Percentiles rank a stretch among this genome's conserved stretches.
phyloP scores from a whole-genome alignment of 2,797 vertebrate species.

The Podargus strigoides region DNA sequence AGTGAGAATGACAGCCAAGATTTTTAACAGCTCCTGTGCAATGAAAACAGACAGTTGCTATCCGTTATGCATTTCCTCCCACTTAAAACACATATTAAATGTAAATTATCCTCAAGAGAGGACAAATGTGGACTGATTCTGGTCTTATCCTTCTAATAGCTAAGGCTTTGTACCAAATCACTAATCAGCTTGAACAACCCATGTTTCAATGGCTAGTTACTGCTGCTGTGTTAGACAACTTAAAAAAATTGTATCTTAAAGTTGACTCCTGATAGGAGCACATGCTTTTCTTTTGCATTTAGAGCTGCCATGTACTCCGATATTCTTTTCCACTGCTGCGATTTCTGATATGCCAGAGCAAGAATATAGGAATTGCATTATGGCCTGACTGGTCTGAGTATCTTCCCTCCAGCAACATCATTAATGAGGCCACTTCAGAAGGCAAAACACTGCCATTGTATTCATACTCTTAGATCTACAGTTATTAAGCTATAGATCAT shows the following conservation, averaged over 20 bases:
- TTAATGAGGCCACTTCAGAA: background rate
- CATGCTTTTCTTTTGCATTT: background rate
- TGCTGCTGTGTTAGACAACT: background rate
- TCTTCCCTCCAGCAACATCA: background rate
- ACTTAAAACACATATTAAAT: background rate
- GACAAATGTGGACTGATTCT: background rate
- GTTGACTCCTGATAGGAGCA: background rate
- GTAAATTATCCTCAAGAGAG: slow-evolving; percentile 4
- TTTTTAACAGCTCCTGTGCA: background rate
- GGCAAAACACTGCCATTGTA: background rate
- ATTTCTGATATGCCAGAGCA: background rate
- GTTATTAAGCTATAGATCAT: background rate
- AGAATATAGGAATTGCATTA: background rate
- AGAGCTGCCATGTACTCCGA: background rate
- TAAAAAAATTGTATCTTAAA: background rate
- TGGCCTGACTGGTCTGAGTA: background rate
- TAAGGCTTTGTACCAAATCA: background rate
- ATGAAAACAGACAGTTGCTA: background rate
- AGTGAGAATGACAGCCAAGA: background rate
- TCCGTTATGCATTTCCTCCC: background rate
- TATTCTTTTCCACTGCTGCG: background rate
- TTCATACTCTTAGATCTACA: background rate
- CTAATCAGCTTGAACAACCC: background rate
- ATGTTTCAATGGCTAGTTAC: background rate
- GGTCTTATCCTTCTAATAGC: background rate